Evolutionary conservation across 2,797 vertebrate species (phyloP), one percentile per base, ranked within the genome.

Genomic region (Peromyscus attwateri): DNA sequence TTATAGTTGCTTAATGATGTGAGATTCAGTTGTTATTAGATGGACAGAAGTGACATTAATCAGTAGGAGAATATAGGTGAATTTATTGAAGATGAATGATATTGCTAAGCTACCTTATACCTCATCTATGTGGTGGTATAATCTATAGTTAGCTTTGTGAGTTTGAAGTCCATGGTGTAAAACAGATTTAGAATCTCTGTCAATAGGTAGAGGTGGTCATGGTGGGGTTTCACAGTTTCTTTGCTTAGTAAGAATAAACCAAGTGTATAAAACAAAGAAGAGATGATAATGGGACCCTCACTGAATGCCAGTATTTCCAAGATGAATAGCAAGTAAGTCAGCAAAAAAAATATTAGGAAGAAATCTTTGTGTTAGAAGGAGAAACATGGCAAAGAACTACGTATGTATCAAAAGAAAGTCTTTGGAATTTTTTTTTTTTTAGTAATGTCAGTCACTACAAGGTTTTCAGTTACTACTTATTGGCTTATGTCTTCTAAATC

Each of bases 41-140:
- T 95, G 19, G 27, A 87, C 88, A 73, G 64, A 87, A n/a, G 75
- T 70, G 29, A 10, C 43, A 55, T 93, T 96, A 87, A 95, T 92
- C 91, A 71, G 87, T 60, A 95, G 23, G n/a, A 82, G 43, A 37
- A 77, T 60, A 87, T 64, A 55, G 5, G 57, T 75, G 9, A 92
- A 87, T 90, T 88, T 85, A 73, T 91, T 95, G 29, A 76, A 13
- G 57, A 87, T 93, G 57, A 92, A 84, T 71, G 85, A 95, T 82
- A 89, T 64, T 79, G 82, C 89, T 75, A 83, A 94, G 49, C 31
- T 75, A 77, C 25, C 62, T 79, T 37, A 52, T 46, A 70, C 55
- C 85, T 64, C 27, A 92, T 76, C 23, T 93, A 91, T 76, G 43
- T 71, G 43, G 55, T 93, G 64, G 62, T 87, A 64, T 87, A 93